These are phyloP conservation scores for Ectobius pallidus DNA, from an alignment of 2,888 invertebrate genomes.

Conservation along the genomic window DNA sequence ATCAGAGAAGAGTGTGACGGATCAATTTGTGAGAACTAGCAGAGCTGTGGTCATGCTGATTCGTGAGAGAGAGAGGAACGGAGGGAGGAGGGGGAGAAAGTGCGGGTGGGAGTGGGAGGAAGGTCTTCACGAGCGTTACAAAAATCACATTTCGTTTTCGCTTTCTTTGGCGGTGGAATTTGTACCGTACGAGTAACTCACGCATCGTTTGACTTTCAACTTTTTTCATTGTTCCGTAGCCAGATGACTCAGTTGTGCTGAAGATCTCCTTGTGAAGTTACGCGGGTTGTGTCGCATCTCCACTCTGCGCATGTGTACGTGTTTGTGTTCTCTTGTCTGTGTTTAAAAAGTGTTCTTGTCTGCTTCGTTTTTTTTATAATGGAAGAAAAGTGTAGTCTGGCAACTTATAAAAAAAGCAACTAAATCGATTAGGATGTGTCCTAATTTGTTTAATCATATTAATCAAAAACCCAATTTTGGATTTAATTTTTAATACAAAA, in stretches of 20 bases:
- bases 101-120: not conserved
- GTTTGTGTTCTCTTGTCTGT: not conserved
- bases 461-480: too few species aligned
- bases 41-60: not conserved
- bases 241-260: too few species aligned
- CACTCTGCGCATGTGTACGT: not conserved
- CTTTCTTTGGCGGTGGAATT: conserved; percentile 20
- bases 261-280: too few species aligned
- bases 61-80: not conserved
- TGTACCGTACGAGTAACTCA: not conserved
- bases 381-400: too few species aligned
- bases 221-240: not conserved
- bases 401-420: too few species aligned
- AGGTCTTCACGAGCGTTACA: not conserved
- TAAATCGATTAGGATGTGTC: too few species aligned
- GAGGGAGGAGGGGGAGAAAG: too few species aligned
- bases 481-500: too few species aligned
- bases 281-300: too few species aligned
- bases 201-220: conserved; percentile 11
- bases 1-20: too few species aligned
- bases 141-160: conserved; percentile 25
- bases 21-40: not conserved
- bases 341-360: not conserved
- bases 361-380: too few species aligned
- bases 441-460: too few species aligned